Base-by-base conservation (phyloP, 92 coral and sea anemone genomes). In the Parazoanthus swiftii region DNA sequence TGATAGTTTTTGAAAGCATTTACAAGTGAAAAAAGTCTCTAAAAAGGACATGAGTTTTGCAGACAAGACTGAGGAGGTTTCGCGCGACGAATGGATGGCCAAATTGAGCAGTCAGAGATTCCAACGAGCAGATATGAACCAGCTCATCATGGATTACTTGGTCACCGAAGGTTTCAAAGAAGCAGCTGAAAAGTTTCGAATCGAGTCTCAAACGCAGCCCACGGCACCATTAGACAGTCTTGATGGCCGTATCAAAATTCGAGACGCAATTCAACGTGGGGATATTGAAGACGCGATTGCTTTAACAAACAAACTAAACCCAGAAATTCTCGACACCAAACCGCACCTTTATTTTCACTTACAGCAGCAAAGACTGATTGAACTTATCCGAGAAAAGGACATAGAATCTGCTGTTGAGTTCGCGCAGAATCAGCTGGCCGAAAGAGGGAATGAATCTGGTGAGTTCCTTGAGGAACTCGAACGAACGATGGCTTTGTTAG, bases 151-250 rank as follows among this genome's bases (percentile, higher is more conserved):
- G 99, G 99, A 97, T 80, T 97, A 97, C 89, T 89, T 97, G 73
- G 99, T 97, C n/a, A 97, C 99, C 3, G 99, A 97, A 88, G 99
- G 99, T 79, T 97, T 96, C 85, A 97, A 97, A 90, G 98, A 97
- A 81, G 99, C 99, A 13, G 99, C 99, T 16, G 99, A 95, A 78
- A 97, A 97, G 81, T 97, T 97, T 91, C 94, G 93, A 91, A 91
- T 97, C 48, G 99, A 97, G 81, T 94, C 99, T 25, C 96, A 97
- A 46, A 93, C 98, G 26, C 99, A 97, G 51, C 94, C 98, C 20
- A 92, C 95, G 76, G 94, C 92, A 73, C 97, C 99, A 10, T 86
- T 95, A 46, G 98, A 93, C 76, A 94, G 93, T 63, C 91, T 97
- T 81, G 99, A 97, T 77, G 98, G 94, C 85, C 92, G 99, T 79